Percentiles rank a stretch among this genome's conserved stretches.
phyloP scores from a whole-genome alignment of 1,140 invertebrate species.

The Dreissena rostriformis region DNA sequence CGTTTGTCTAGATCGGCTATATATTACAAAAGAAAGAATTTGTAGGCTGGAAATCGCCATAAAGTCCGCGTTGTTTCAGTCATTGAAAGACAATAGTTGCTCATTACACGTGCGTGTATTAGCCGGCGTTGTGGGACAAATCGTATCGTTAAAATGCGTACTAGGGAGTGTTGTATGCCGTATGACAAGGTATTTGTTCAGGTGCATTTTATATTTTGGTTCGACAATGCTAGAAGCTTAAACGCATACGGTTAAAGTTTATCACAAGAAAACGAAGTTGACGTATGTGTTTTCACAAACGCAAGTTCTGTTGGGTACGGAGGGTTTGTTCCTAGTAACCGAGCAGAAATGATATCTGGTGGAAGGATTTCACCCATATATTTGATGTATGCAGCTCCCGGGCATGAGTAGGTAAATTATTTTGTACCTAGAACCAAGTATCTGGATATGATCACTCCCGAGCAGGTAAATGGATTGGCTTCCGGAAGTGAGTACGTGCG shows the following conservation, averaged over 20 bases:
- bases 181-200: slow-evolving; percentile 44
- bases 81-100: not conserved
- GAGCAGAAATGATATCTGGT: not conserved
- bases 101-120: slow-evolving; percentile 4
- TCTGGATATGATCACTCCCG: not conserved
- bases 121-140: slow-evolving; percentile 48
- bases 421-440: not conserved
- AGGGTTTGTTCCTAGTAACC: not conserved
- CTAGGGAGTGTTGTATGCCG: slow-evolving; percentile 29
- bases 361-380: not conserved
- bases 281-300: slow-evolving; percentile 19
- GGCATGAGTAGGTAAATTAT: not conserved
- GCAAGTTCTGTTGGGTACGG: slow-evolving; percentile 36
- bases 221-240: slow-evolving; percentile 19
- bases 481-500: not conserved
- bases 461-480: not conserved
- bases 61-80: not conserved
- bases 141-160: slow-evolving; percentile 48
- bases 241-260: slow-evolving; percentile 29
- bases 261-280: not conserved
- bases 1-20: slow-evolving; percentile 12
- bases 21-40: slow-evolving; percentile 15
- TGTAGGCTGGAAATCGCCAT: not conserved
- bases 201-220: slow-evolving; percentile 42
- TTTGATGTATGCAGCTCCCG: not conserved